Base-by-base conservation (phyloP, 2,797 vertebrate genomes). In the Hippocampus kuda region DNA sequence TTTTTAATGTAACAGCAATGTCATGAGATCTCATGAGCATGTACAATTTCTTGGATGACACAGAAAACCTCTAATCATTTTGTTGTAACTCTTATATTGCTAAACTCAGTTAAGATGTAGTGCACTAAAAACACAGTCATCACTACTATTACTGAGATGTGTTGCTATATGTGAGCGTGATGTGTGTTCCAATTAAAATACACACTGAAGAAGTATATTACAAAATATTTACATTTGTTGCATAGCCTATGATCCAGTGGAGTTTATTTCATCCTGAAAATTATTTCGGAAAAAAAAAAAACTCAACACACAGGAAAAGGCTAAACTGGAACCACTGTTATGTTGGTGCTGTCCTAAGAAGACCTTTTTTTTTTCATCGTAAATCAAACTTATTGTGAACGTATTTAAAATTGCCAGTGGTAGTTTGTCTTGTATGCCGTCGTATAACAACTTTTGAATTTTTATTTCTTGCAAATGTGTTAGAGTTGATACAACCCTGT, bases 361-460 rank as follows among this genome's bases (percentile, higher is more conserved):
- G 16, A 68, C 66, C n/a, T 67, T 51, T 67, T 53, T 22, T 78
- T 83, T 79, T 84, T 84, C 77, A 78, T 42, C 20, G 34, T 88
- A 86, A 83, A 89, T 87, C 80, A 82, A 84, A 80, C 71, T 70
- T 85, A 85, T 86, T 85, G 88, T 91, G 84, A 85, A 81, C 85
- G 83, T 92, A 91, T 92, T 92, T 92, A 90, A 90, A 88, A 84
- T 79, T 75, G 86, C 86, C 78, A 81, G 73, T 70, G 84, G 79
- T 83, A 88, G 85, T 88, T 88, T 84, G 80, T 87, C 81, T 83
- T 86, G 81, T 89, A 87, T 77, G 78, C 78, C 81, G 76, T 85
- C 81, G 82, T 87, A 88, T 91, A 90, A 86, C 78, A 83, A 77
- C 86, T 89, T 87, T 88, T 81, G 75, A 75, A 77, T 68, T 56